Percentiles rank a stretch among this genome's conserved stretches.
These are phyloP conservation scores for Dolichopus griseipennis DNA, from an alignment of 2,888 invertebrate genomes.

Conservation along the genomic window DNA sequence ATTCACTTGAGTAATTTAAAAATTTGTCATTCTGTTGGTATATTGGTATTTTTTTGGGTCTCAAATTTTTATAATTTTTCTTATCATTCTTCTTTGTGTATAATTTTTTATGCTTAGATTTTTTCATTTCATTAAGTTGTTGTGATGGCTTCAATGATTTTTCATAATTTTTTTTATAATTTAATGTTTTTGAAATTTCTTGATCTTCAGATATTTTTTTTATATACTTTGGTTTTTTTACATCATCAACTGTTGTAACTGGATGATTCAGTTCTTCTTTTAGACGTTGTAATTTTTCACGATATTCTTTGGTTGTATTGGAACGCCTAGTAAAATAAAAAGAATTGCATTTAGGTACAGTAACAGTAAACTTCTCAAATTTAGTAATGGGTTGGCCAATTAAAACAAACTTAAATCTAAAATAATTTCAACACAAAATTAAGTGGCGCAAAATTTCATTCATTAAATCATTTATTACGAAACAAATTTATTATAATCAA, in stretches of 20 bases:
- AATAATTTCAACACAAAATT: too few relatives aligned
- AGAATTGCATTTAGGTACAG: too few relatives aligned
- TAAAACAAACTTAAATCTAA: too few relatives aligned
- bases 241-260: conserved; percentile 25
- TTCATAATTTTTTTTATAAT: conserved; percentile 10
- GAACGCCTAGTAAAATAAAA: not conserved
- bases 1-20: conserved; percentile 34
- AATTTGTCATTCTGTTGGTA: conserved; percentile 27
- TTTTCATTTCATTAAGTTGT: conserved; percentile 15
- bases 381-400: too few relatives aligned
- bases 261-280: conserved; percentile 38
- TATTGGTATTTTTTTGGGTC: conserved; percentile 24
- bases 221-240: conserved; percentile 19
- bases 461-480: too few relatives aligned
- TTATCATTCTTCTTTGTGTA: conserved; percentile 26
- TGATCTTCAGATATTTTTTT: conserved; percentile 17
- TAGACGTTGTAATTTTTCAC: conserved; percentile 32
- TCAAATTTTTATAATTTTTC: conserved; percentile 25
- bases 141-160: conserved; percentile 9
- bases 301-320: conserved; percentile 29
- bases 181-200: conserved; percentile 17
- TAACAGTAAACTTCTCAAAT: too few relatives aligned
- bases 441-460: too few relatives aligned
- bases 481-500: too few relatives aligned
- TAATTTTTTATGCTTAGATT: conserved; percentile 20